Evolutionary conservation across 1,140 invertebrate species (phyloP), one percentile per base, ranked within the genome.

Genomic region (Trypoxylus dichotomus): DNA sequence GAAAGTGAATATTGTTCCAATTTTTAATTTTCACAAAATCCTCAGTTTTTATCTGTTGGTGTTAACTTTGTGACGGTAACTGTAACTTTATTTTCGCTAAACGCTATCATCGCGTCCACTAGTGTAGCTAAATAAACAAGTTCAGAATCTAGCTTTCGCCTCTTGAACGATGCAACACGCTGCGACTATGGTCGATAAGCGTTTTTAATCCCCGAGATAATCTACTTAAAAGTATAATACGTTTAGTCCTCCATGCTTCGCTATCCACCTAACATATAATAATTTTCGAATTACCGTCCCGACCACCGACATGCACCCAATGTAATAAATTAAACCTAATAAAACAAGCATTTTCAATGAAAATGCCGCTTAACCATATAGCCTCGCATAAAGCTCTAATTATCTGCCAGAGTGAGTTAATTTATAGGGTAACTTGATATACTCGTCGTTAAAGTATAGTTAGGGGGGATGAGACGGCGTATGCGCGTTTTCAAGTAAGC

Each of bases 321-420:
- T 25, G 21, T 63, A 63, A 63, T 63, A 63, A 63, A 63, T 63
- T 63, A 63, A 63, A 24, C 60, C 60, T 63, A 63, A 63, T 63
- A 63, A 63, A 63, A 63, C 60, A 63, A 19, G 60, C 60, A 27
- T 63, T 63, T 63, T 24, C 60, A 63, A 11, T 63, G 60, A 63
- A 63, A 63, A 63, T 63, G 19, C 60, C 60, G 60, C 25, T 63
- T 63, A 63, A 63, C 21, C 60, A 27, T 63, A 63, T 63, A 63
- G 60, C 25, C 21, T 63, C 19, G 7, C 60, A 63, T 63, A 63
- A 63, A 63, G 60, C 60, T 25, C 60, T 63, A 63, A 63, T 63
- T 63, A 63, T 63, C 60, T 63, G 60, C 60, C 60, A 63, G 60
- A 63, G 60, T 63, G 60, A 27, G 21, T 63, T 63, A 63, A 63